Evolutionary conservation across 2,113 vertebrate species (phyloP).

Genomic region (Oreotragus oreotragus): DNA sequence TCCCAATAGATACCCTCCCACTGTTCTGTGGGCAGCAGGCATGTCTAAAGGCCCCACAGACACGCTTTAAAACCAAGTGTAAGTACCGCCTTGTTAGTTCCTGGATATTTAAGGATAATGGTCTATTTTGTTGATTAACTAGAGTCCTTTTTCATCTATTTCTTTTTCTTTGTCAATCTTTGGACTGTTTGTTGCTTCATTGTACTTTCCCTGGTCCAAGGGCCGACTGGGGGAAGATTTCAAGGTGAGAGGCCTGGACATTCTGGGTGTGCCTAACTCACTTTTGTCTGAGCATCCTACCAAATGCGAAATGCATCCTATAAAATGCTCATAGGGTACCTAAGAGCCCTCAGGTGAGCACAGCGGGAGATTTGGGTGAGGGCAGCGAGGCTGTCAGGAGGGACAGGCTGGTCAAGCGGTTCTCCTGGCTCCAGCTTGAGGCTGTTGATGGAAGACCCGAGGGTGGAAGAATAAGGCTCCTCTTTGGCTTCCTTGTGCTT

Average conservation of each 20-base stretch:
- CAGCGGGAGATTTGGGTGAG: not conserved
- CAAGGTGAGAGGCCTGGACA: not conserved
- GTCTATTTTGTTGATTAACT: not conserved
- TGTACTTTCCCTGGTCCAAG: not conserved
- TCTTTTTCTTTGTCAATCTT: slow-evolving; percentile 12
- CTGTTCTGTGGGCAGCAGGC: not conserved
- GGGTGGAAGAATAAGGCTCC: not conserved
- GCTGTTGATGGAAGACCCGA: not conserved
- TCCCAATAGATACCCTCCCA: not conserved
- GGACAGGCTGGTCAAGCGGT: not conserved
- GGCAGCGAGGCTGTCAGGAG: not conserved
- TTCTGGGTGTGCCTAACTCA: not conserved
- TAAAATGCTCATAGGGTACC: not conserved
- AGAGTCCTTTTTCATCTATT: not conserved
- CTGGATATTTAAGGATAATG: not conserved
- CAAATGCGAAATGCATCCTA: not conserved
- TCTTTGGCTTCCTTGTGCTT: not conserved
- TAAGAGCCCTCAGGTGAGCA: not conserved
- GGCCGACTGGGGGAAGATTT: not conserved
- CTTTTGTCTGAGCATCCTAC: not conserved
- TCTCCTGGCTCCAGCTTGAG: not conserved
- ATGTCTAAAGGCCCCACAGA: not conserved
- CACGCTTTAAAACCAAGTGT: not conserved
- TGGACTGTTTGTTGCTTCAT: not conserved
- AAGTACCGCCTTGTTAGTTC: not conserved